Evolutionary conservation across 2,797 vertebrate genomes (phyloP), one percentile per base, ranked within the genome.

Genomic region (Eupleurogrammus muticus): DNA sequence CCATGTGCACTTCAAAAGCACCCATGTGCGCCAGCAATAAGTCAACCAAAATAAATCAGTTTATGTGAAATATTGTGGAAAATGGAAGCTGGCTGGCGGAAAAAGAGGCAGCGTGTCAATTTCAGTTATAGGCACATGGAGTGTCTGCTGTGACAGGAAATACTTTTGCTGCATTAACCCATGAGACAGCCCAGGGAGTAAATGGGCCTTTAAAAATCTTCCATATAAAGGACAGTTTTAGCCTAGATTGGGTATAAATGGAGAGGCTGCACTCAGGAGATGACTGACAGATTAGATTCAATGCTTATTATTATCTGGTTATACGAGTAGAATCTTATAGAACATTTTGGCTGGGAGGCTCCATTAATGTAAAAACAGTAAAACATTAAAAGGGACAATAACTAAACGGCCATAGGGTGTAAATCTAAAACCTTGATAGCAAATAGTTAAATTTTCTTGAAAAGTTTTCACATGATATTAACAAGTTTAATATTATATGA

Each of bases 1-100:
- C 38, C 5, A 3, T 28, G 28, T 28, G 6, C 6, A 8, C 6
- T 44, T 44, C 16, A 44, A 44, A 44, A n/a, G 16, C 8, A 17
- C 17, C 40, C 23, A 3, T 17, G 49, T 34, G 19, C 53, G 35
- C 47, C 11, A 17, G 10, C 10, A 55, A 20, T 9, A 23, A 44
- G 5, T 42, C 24, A 20, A 4, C 49, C 35, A 13, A 65, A 68
- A 75, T 66, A 70, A 71, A 59, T 32, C 34, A 52, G 10, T 16
- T 44, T 61, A 1, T 38, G 56, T 75, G 23, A 75, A 77, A 73
- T 80, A 71, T 82, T 81, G 7, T 74, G 42, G 36, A 75, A 14
- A 42, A 47, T 6, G 6, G 28, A 3, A 28, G 28, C 28, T 28
- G n/a, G 28, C 28, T 34, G 46, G 19, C 47, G 17, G 21, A 42